Percentiles rank a stretch among this genome's conserved stretches.
Evolutionary conservation across 2,888 invertebrate species (phyloP).

Genomic region (Eledona agricola): DNA sequence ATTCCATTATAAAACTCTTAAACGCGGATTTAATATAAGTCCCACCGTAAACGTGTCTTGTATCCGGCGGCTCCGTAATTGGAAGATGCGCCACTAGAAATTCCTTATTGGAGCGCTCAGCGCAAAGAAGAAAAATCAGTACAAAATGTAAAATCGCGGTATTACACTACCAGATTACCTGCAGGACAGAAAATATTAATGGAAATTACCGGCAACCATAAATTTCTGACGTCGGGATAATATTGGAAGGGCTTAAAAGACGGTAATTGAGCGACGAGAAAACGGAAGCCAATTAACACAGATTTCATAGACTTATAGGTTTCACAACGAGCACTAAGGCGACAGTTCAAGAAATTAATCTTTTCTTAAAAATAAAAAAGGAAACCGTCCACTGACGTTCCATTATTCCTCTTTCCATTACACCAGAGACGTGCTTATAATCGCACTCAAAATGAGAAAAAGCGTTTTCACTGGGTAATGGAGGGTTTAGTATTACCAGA

Average conservation of each 20-base stretch:
- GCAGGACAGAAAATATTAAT: constrained; percentile 29
- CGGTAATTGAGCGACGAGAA: constrained; percentile 6
- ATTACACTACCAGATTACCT: constrained; percentile 35
- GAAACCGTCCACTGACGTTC: constrained; percentile 43
- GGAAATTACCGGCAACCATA: constrained; percentile 6
- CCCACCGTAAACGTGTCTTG: constrained; percentile 52
- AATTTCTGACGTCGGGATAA: constrained; percentile 15
- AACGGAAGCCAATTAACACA: constrained; percentile 32
- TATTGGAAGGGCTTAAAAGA: background rate
- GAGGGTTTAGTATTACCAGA: constrained; percentile 39
- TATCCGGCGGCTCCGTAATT: constrained; percentile 47
- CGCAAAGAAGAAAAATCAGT: constrained; percentile 21
- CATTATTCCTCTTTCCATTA: constrained; percentile 51
- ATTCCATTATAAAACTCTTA: constrained; percentile 61
- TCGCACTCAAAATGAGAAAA: constrained; percentile 44
- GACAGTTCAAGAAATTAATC: constrained; percentile 49
- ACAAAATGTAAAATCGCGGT: constrained; percentile 33
- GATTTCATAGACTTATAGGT: constrained; percentile 41
- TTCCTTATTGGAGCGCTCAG: constrained; percentile 39
- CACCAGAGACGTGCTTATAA: constrained; percentile 47
- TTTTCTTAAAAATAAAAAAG: constrained; percentile 47
- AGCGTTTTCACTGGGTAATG: constrained; percentile 44
- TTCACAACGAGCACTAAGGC: constrained; percentile 40
- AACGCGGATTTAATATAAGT: constrained; percentile 56
- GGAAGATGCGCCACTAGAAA: constrained; percentile 35